A percentile compares a stretch with the other conserved stretches of the same genome.
phyloP scores from a whole-genome alignment of 2,113 vertebrate species.

The Sceloporus tristichus region DNA sequence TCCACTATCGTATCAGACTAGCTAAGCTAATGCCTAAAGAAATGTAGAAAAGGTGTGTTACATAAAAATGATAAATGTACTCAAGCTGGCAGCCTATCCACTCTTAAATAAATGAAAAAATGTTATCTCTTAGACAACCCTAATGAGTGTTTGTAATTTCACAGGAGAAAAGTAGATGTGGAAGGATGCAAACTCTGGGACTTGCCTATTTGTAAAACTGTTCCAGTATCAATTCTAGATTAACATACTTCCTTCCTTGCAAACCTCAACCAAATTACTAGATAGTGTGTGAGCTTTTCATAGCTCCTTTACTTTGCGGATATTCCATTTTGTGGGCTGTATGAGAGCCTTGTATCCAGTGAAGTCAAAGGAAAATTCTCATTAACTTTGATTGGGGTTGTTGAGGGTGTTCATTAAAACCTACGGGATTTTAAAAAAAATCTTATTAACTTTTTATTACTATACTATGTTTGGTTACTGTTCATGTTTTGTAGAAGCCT shows the following conservation, averaged over 20 bases:
- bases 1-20: background rate
- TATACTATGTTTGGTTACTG: conserved; percentile 18
- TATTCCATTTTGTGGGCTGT: conserved; percentile 39
- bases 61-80: background rate
- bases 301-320: background rate
- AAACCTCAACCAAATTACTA: conserved; percentile 40
- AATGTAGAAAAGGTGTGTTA: background rate
- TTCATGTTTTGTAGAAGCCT: conserved; percentile 33
- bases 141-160: conserved; percentile 52
- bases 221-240: conserved; percentile 42
- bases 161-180: conserved; percentile 42
- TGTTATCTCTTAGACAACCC: background rate
- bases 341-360: conserved; percentile 1
- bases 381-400: conserved; percentile 31
- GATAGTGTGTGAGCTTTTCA: background rate
- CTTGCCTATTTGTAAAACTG: conserved; percentile 6
- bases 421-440: conserved; percentile 20
- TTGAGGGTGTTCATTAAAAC: background rate
- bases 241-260: conserved; percentile 43
- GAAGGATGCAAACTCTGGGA: conserved; percentile 8
- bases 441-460: conserved; percentile 35
- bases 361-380: conserved; percentile 7
- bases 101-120: background rate
- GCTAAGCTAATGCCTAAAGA: background rate
- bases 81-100: background rate